phyloP scores from a whole-genome alignment of 2,888 invertebrate genomes.

The Mellilla xanthometata region DNA sequence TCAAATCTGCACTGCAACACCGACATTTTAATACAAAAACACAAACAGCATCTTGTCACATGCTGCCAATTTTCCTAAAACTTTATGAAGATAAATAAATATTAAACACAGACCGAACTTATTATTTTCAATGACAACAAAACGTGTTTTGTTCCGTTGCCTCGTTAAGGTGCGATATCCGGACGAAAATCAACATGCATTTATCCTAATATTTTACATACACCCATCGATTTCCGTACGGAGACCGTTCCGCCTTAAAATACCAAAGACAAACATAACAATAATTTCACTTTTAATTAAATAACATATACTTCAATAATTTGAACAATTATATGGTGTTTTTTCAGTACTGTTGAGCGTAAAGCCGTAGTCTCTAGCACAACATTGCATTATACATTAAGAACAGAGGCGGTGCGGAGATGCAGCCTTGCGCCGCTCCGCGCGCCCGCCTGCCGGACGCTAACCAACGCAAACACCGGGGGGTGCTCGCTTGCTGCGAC shows the following conservation, averaged over 20 bases:
- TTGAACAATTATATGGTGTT: conserved; percentile 31
- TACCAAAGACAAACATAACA: conserved; percentile 29
- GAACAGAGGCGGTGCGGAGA: conserved; percentile 7
- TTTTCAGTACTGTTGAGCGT: conserved; percentile 31
- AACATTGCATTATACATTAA: conserved; percentile 18
- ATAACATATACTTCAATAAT: conserved; percentile 21
- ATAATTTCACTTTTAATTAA: conserved; percentile 26
- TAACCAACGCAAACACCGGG: too few species aligned
- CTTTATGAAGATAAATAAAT: conserved; percentile 23
- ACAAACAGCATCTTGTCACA: conserved; percentile 16
- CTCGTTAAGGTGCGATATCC: conserved; percentile 8
- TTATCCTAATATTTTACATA: too few species aligned
- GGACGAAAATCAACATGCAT: too few species aligned
- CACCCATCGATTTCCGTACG: too few species aligned
- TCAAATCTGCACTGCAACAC: conserved; percentile 27
- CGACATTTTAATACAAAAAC: conserved; percentile 18
- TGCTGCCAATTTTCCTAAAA: conserved; percentile 28
- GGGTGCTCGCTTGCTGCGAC: too few species aligned
- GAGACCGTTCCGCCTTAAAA: conserved; percentile 8
- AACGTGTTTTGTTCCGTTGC: conserved; percentile 13
- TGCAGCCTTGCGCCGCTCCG: neutral
- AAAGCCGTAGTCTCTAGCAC: conserved; percentile 27
- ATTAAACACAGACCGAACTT: conserved; percentile 10
- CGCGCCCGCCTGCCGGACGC: conserved; percentile 12
- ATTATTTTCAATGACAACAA: conserved; percentile 16